phyloP scores from a whole-genome alignment of 2,797 vertebrate genomes.

The Xenopus petersii region DNA sequence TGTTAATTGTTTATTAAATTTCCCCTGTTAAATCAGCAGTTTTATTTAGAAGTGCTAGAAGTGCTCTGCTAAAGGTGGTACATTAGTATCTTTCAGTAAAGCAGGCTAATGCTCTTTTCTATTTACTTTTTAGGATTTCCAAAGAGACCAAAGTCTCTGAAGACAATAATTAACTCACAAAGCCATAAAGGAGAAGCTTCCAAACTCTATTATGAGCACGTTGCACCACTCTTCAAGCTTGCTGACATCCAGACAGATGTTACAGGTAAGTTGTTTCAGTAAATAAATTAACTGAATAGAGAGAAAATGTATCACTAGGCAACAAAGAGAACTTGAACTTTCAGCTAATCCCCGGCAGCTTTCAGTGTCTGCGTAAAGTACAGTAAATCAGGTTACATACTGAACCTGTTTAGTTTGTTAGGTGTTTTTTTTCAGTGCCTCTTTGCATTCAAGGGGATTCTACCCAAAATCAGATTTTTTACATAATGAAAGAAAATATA shows the following conservation, averaged over 20 bases:
- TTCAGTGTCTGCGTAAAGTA: constrained; percentile 39
- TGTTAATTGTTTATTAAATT: too few relatives aligned
- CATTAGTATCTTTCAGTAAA: neutral
- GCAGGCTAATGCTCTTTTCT: constrained; percentile 16
- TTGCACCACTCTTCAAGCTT: constrained; percentile 89
- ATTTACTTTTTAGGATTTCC: constrained; percentile 68
- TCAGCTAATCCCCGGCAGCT: constrained; percentile 37
- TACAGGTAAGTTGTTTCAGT: constrained; percentile 69
- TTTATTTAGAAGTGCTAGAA: too few relatives aligned
- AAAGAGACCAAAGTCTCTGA: constrained; percentile 79
- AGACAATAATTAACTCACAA: constrained; percentile 88
- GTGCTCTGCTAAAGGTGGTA: too few relatives aligned
- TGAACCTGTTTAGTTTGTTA: constrained; percentile 21
- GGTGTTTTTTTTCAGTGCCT: neutral
- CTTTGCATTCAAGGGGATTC: too few relatives aligned
- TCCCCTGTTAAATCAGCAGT: too few relatives aligned
- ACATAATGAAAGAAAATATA: too few relatives aligned
- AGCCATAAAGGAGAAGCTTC: constrained; percentile 88
- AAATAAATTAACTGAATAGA: constrained; percentile 39
- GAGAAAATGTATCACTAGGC: constrained; percentile 29
- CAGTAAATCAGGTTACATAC: constrained; percentile 48
- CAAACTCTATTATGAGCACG: constrained; percentile 80
- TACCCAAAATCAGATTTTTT: too few relatives aligned
- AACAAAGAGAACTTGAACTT: constrained; percentile 38
- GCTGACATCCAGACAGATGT: constrained; percentile 83